Evolutionary conservation across 2,113 vertebrate species (phyloP).

Genomic region (Antechinus stuartii): DNA sequence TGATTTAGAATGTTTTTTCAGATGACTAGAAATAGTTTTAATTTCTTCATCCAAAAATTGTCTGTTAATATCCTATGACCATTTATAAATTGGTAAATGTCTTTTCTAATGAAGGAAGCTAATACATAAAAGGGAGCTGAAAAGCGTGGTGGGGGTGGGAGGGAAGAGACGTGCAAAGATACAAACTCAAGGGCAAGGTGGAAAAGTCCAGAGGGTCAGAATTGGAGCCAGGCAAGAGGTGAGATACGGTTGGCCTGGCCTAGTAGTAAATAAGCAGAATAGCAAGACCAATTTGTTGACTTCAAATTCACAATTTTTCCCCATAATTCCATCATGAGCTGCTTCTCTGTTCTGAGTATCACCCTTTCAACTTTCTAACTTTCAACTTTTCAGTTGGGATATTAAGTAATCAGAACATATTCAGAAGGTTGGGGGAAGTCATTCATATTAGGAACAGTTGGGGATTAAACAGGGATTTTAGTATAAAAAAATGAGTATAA

Average conservation of each 20-base stretch:
- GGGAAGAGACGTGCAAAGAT: neutral
- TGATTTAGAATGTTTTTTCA: too few relatives aligned
- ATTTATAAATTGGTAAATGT: too few relatives aligned
- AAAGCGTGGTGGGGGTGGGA: neutral
- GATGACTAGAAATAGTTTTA: too few relatives aligned
- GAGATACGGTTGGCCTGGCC: neutral
- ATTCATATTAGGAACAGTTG: neutral
- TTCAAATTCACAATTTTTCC: neutral
- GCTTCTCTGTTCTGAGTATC: neutral
- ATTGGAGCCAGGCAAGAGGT: neutral
- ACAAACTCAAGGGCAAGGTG: neutral
- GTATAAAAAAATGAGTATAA: neutral
- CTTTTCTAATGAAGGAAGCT: neutral
- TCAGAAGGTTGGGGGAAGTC: neutral
- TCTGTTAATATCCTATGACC: too few relatives aligned
- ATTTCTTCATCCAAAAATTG: too few relatives aligned
- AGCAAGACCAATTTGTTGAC: neutral
- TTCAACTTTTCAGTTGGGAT: neutral
- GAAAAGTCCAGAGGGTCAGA: neutral
- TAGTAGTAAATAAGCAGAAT: neutral
- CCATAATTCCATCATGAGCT: neutral
- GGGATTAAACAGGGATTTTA: neutral
- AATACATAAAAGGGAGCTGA: neutral
- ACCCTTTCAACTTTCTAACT: neutral
- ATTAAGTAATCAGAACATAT: conserved; percentile 8